These are phyloP conservation scores for Tetrao urogallus DNA, from an alignment of 2,113 vertebrate species.

Conservation along the genomic window DNA sequence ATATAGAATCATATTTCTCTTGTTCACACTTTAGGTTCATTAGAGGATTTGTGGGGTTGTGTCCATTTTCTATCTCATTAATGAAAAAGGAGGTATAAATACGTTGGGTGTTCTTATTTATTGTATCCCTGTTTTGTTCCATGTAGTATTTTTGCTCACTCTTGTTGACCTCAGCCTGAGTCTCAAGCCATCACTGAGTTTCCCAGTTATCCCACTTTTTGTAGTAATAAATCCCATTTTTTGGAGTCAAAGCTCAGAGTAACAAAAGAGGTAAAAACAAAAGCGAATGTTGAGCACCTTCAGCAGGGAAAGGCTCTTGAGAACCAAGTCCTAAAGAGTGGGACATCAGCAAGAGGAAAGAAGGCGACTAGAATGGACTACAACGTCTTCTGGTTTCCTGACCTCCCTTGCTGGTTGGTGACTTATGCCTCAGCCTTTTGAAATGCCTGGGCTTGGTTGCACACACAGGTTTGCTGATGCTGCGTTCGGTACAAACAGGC, in stretches of 20 bases:
- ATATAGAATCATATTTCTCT: no score
- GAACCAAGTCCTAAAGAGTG: neutral
- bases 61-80: neutral
- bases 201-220: rapidly evolving
- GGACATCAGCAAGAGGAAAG: neutral
- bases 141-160: rapidly evolving
- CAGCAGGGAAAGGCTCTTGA: neutral
- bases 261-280: neutral
- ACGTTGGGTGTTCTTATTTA: rapidly evolving
- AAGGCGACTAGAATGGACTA: neutral
- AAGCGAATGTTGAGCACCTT: neutral
- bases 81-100: neutral
- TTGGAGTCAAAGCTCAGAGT: neutral
- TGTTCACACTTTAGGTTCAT: rapidly evolving
- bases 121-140: neutral
- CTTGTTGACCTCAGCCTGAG: neutral
- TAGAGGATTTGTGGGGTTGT: neutral
- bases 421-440: neutral
- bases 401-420: neutral
- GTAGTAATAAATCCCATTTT: neutral
- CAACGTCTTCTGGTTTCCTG: neutral
- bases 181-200: neutral
- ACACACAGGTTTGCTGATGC: neutral
- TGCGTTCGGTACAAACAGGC: neutral
- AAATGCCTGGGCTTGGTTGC: neutral